Base-by-base conservation (phyloP, 2,797 vertebrate genomes). In the Poeciliopsis infans region DNA sequence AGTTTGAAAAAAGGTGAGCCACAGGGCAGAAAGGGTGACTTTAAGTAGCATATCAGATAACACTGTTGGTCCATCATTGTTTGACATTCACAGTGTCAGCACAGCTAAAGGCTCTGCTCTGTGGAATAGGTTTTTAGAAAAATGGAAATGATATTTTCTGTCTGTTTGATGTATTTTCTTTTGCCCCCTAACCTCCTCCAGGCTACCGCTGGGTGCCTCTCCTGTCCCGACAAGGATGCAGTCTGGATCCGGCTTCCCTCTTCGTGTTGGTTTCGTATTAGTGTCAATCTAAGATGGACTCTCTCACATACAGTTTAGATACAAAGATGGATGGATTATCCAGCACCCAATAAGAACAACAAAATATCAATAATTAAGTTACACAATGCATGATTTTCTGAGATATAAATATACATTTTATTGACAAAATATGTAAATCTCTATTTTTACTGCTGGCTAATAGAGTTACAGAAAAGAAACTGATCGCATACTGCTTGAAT, bases 1-100 rank as follows among this genome's bases (percentile, higher is more conserved):
- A 96, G 96, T 91, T 88, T 97, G 85, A 96, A 88, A 82, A 96
- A 95, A 97, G 97, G 97, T 98, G 95, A 95, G 91, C 36, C 61
- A 53, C 75, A 23, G 28, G 59, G 31, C 23, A 72, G 55, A 51
- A 74, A 64, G 66, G 70, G 25, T 0, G 4, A 79, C 13, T 61
- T 57, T 5, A 41, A 41, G 43, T 33, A 71, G 92, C 82, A 86
- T 83, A 91, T 83, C 80, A 81, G 79, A 80, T 85, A 85, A 90
- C 91, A 82, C 59, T 82, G 81, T 25, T 71, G 55, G 68, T 31
- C 68, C 74, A 76, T 88, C 78, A 85, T 79, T 86, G 85, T 82
- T 80, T 86, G 36, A 39, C 81, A 76, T 72, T 84, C 5, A 51
- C 75, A n/a, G 45, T n/a, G 84, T 94, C 93, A 93, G 92, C 87